Evolutionary conservation across 1,140 invertebrate genomes (phyloP).

Genomic region (Drosophila simulans): DNA sequence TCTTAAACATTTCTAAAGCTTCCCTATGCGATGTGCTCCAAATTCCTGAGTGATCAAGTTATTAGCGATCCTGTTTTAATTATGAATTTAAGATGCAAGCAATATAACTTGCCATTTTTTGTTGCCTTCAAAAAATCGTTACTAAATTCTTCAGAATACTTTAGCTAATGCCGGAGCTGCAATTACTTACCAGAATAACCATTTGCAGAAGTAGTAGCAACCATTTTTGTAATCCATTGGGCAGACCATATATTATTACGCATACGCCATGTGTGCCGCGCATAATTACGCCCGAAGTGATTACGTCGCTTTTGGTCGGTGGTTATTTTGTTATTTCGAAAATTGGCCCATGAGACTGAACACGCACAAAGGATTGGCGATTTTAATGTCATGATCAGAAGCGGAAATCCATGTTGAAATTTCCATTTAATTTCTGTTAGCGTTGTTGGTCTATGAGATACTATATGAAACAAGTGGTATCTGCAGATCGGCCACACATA

Average conservation of each 20-base stretch:
- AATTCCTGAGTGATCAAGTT: neutral
- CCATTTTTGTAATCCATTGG: slow-evolving; percentile 17
- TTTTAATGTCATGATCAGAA: slow-evolving; percentile 45
- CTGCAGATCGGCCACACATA: slow-evolving; percentile 5
- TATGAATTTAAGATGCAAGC: too few relatives aligned
- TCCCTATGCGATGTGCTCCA: too few relatives aligned
- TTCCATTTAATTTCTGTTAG: slow-evolving; percentile 59
- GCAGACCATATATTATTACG: slow-evolving; percentile 45
- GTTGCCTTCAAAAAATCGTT: neutral
- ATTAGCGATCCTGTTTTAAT: too few relatives aligned
- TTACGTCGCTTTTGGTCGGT: slow-evolving; percentile 32
- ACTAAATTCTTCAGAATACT: neutral
- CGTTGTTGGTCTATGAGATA: neutral
- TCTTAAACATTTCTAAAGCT: neutral
- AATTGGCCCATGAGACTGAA: slow-evolving; percentile 12
- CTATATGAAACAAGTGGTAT: neutral
- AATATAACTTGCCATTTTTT: too few relatives aligned
- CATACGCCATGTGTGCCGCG: slow-evolving; percentile 45
- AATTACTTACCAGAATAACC: neutral
- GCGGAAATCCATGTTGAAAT: slow-evolving; percentile 73
- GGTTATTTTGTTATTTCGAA: slow-evolving; percentile 20
- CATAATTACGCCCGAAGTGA: slow-evolving; percentile 52
- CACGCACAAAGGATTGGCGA: slow-evolving; percentile 39
- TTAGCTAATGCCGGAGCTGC: neutral
- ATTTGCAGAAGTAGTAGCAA: neutral